Evolutionary conservation across 2,113 vertebrate species (phyloP), one percentile per base, ranked within the genome.

Genomic region (Siniperca chuatsi): DNA sequence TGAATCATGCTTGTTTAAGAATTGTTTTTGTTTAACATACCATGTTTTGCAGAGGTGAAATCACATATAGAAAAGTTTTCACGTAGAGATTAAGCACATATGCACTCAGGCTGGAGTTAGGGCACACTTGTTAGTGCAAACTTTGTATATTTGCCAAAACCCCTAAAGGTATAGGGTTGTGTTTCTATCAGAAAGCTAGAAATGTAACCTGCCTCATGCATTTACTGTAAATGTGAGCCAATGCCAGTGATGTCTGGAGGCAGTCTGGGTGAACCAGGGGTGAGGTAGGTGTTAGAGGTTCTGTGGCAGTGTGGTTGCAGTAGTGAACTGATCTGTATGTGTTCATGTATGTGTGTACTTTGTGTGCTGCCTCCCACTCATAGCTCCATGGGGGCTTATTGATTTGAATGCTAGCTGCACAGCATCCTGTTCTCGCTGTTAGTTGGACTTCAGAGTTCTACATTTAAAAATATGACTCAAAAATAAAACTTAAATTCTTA

Each of bases 351-450:
- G 85, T 79, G 71, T 72, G 78, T 65, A 55, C 25, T 62, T 83
- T 75, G 73, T 79, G 83, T 48, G 71, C 79, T 74, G 81, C 84
- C 88, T 83, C 90, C 92, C 87, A 93, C 92, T 84, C 90, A 52
- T 1, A 81, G 68, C 8, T 82, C 83, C 79, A 62, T 48, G 44
- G 81, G 29, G 80, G 65, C 33, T 75, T 93, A 93, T 92, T 88
- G 90, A 93, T 93, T 85, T 81, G 42, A 87, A 86, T 67, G 70
- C 44, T 73, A 54, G 89, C 88, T 89, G 58, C 75, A 64, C 54
- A 70, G 50, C 37, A 67, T 89, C 50, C 72, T 46, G 12, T 88
- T 88, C 77, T 82, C 2, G n/a, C 46, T 76, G 29, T 48, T 87
- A 69, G 78, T 78, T 89, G 23, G 29, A 79, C 84, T 87, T 81